Conservation (phyloP, 2,888 invertebrate species). For the Rotaria sp. region DNA sequence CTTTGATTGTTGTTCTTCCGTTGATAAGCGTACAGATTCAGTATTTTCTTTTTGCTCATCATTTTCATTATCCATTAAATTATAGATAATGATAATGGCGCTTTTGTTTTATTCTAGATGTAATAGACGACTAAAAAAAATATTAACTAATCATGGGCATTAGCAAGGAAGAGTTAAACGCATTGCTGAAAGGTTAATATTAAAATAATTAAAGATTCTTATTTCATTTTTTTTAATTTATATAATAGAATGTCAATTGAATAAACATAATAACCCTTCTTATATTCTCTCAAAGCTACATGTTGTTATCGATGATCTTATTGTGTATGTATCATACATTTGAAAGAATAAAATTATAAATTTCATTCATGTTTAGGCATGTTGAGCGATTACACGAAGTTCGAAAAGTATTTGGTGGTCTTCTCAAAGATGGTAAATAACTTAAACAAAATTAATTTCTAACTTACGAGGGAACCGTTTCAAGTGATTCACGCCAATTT, state of each 20-base stretch:
- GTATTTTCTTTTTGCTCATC: background rate
- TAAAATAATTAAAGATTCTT: background rate
- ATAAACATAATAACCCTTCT: background rate
- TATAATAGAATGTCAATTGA: background rate
- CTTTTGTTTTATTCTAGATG: background rate
- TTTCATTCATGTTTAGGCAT: background rate
- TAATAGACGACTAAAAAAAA: background rate
- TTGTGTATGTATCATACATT: background rate
- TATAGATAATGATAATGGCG: background rate
- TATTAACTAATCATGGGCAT: background rate
- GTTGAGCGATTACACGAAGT: background rate
- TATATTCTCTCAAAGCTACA: background rate
- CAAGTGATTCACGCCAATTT: no score
- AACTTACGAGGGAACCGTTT: no score
- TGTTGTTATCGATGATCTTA: background rate
- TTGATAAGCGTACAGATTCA: no score
- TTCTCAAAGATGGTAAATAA: slow-evolving; percentile 15
- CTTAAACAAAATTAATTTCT: no score
- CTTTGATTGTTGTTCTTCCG: background rate
- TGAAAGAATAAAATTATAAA: background rate
- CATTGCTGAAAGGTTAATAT: background rate
- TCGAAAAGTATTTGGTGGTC: background rate
- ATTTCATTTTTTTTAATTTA: background rate
- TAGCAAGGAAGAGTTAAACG: background rate
- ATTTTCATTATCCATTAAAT: background rate